Conservation (phyloP, 2,888 invertebrate genomes). For the Coronaproctus castanopsis region DNA sequence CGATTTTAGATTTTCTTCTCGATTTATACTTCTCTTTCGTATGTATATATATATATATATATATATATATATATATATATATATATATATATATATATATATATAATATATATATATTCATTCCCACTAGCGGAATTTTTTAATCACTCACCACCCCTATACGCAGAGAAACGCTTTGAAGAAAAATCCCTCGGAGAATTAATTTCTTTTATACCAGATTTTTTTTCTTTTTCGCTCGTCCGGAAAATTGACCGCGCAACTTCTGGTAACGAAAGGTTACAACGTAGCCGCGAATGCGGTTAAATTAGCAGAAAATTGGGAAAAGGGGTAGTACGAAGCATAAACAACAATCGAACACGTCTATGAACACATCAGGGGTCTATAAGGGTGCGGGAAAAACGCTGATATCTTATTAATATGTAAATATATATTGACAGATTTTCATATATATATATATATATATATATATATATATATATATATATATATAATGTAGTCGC, state of each 20-base stretch:
- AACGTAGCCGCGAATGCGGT: constrained; percentile 3
- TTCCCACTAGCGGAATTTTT: too few species aligned
- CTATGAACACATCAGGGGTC: neutral
- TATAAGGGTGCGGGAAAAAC: neutral
- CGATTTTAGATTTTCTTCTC: too few species aligned
- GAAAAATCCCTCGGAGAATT: too few species aligned
- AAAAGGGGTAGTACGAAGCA: constrained; percentile 8
- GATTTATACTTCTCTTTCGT: too few species aligned
- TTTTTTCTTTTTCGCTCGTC: too few species aligned
- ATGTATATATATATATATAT: too few species aligned
- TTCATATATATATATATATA: neutral
- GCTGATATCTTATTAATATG: constrained; percentile 11
- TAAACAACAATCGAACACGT: too few species aligned
- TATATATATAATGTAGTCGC: neutral
- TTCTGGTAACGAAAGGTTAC: neutral
- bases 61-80: too few species aligned
- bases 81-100: too few species aligned
- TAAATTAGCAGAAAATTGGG: constrained; percentile 14
- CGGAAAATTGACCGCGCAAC: neutral
- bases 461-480: neutral
- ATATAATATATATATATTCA: too few species aligned
- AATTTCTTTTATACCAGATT: neutral
- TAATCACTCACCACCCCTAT: too few species aligned
- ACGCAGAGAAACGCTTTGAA: too few species aligned
- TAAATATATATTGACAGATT: neutral